These are phyloP conservation scores for Alauda arvensis DNA, from an alignment of 2,797 vertebrate genomes.

Conservation along the genomic window DNA sequence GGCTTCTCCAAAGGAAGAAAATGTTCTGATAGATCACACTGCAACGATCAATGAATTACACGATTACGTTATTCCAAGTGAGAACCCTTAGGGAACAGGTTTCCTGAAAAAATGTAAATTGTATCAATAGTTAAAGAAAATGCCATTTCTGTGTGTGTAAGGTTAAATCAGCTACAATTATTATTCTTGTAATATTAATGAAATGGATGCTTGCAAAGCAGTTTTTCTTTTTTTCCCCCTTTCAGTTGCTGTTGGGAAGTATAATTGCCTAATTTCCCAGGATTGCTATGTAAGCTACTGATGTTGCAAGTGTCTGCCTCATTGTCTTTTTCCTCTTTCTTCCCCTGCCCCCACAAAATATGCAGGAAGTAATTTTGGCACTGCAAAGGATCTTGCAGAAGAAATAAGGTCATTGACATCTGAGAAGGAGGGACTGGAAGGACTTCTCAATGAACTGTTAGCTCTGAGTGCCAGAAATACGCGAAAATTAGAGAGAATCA, in stretches of 20 bases:
- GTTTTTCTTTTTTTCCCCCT: not conserved
- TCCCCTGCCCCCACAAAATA: not conserved
- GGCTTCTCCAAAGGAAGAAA: not conserved
- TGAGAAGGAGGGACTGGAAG: constrained; percentile 82
- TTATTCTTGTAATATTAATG: not conserved
- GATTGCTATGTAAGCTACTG: not conserved
- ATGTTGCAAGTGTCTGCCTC: not conserved
- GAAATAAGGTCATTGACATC: constrained; percentile 80
- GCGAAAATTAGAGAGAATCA: constrained; percentile 76
- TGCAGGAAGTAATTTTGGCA: constrained; percentile 83
- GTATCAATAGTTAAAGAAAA: not conserved
- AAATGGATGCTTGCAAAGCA: not conserved
- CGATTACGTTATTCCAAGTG: not conserved
- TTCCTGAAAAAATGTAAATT: not conserved
- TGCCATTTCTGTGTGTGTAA: not conserved
- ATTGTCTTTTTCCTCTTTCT: constrained; percentile 7
- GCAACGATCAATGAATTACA: not conserved
- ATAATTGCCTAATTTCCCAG: not conserved
- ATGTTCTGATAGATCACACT: not conserved
- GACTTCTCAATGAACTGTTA: constrained; percentile 76
- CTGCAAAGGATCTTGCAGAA: constrained; percentile 83
- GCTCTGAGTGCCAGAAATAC: constrained; percentile 73
- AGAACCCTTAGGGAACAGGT: not conserved
- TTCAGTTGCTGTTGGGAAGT: not conserved
- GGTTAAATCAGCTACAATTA: not conserved